phyloP scores from a whole-genome alignment of 2,797 vertebrate species.

The Diplodus sargus region DNA sequence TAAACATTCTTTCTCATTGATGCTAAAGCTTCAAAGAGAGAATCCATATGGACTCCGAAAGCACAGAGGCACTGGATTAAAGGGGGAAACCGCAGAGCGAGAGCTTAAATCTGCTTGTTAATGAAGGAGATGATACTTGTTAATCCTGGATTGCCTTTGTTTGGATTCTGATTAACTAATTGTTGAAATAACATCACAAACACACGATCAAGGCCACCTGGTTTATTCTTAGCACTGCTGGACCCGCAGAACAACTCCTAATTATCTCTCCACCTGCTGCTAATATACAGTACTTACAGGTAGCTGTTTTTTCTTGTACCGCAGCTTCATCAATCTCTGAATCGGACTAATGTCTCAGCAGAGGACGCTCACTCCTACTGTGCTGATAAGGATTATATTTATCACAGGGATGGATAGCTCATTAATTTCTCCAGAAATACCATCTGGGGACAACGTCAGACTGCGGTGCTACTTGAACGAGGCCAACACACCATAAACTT shows the following conservation, averaged over 20 bases:
- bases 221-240: slow-evolving; percentile 36
- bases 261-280: slow-evolving; percentile 20
- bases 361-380: slow-evolving; percentile 35
- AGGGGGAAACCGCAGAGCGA: slow-evolving; percentile 10
- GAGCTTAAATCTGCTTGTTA: slow-evolving; percentile 48
- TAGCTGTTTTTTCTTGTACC: not conserved
- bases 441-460: slow-evolving; percentile 57
- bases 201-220: slow-evolving; percentile 24
- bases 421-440: slow-evolving; percentile 66
- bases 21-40: not conserved
- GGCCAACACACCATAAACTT: slow-evolving; percentile 62
- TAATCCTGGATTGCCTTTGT: slow-evolving; percentile 52
- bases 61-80: slow-evolving; percentile 17
- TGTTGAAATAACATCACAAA: slow-evolving; percentile 43
- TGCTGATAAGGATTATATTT: slow-evolving; percentile 58
- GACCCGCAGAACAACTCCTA: slow-evolving; percentile 26
- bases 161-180: slow-evolving; percentile 44
- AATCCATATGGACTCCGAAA: not conserved
- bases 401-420: slow-evolving; percentile 57
- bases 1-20: not conserved
- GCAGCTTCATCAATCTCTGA: slow-evolving; percentile 22
- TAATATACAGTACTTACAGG: slow-evolving; percentile 28
- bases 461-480: slow-evolving; percentile 48
- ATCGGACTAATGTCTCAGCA: slow-evolving; percentile 24
- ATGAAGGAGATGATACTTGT: slow-evolving; percentile 26